Base-by-base conservation (phyloP, 2,113 vertebrate species). In the Procavia capensis region DNA sequence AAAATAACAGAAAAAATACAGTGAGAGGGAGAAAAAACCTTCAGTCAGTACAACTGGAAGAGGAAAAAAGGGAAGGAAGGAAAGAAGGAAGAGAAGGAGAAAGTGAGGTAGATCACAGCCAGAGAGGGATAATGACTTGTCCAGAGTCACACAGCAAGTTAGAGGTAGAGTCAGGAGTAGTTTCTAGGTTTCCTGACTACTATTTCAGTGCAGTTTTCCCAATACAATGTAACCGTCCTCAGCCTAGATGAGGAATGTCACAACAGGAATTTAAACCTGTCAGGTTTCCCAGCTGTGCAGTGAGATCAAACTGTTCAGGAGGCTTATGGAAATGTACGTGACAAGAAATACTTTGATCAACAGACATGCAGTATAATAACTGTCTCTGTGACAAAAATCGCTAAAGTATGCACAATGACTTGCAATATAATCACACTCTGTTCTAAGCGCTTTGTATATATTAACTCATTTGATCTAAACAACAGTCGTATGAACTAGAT, bases 61-160 rank as follows among this genome's bases (percentile, higher is more conserved):
- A 83, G 72, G 25, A 4, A 57, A 39, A 45, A 9, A 29, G n/a
- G 72, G 25, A 4, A 57, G 45, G 47, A 9, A 29, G n/a, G 47
- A 17, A 2, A 20, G 2, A 41, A 41, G n/a, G 47, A 4, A 13
- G 19, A 19, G 6, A 63, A 0, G 14, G 14, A 34, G 17, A 24
- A 14, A 64, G 17, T 34, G 57, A 43, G 14, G n/a, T 1, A 27
- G 43, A 25, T 3, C 0, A 25, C 45, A 36, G 63, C 47, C 72
- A 80, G 86, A 83, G 13, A 72, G 66, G 9, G 25, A 50, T 45
- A 39, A 34, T 9, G 31, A 41, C 16, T 43, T 29, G 27, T 34
- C 54, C 72, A 70, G 87, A 83, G 78, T 90, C 78, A 81, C 17
- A 5, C 63, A 78, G 90, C 72, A 78, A 85, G 63, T 85, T 17